Base-by-base conservation (phyloP, 2,888 invertebrate genomes). In the Diloba caeruleocephala region DNA sequence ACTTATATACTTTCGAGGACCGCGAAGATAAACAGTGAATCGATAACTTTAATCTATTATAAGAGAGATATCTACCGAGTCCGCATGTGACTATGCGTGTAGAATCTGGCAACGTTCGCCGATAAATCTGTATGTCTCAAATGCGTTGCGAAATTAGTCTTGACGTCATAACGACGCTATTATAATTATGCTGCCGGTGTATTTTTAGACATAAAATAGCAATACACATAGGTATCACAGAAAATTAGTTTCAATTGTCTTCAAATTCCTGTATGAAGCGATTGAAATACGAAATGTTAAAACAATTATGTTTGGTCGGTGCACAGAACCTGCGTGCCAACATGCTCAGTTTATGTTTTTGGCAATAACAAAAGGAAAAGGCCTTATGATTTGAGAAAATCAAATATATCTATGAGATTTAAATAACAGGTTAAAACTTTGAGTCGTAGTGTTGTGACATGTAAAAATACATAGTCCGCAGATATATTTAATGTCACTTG, bases 401-500 rank as follows among this genome's bases (percentile, higher is more conserved):
- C n/a, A n/a, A n/a, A n/a, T n/a, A 21, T 7, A 21, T 21, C 21
- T 4, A 21, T 21, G 21, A 21, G 2, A 21, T 7, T 21, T 21
- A 7, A 21, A 21, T 7, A 21, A 21, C 6, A 21, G 21, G 2
- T 21, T 1, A 4, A 7, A 21, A 21, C 6, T 21, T 21, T 7
- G 21, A 10, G 6, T 7, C 3, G 14, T 5, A 0, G 31, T 28
- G 4, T 6, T 6, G 10, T 12, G n/a, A 9, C 3, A 13, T 15
- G 25, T 8, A 29, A n/a, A 10, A 13, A 25, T 25, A 29, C 17
- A 10, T n/a, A 12, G 9, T 14, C 32, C 1, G 3, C 14, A 13
- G 5, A 23, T 29, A 32, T 13, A 15, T 31, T 32, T 21, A 25
- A 14, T 28, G 33, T 52, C 50, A 63, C 42, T 57, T 55, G 54